A percentile compares a stretch with the other conserved stretches of the same genome.
Conservation (phyloP, 2,113 vertebrate genomes). For the Lichenostomus cassidix region DNA sequence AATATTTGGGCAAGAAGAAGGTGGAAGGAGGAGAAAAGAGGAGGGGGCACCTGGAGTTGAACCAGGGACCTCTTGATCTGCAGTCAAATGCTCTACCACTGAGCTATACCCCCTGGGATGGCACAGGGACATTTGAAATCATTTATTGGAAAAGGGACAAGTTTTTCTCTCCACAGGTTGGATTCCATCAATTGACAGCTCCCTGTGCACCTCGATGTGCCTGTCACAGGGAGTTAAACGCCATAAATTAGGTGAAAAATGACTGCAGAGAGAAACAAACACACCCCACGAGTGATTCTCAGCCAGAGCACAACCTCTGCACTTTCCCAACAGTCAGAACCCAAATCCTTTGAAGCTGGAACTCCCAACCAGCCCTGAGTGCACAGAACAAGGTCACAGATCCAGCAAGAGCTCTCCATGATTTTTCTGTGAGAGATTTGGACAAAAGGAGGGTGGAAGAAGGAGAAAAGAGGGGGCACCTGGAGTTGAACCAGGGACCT, state of each 20-base stretch:
- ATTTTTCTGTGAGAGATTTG: too few species aligned
- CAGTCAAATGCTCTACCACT: conserved; percentile 77
- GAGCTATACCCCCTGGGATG: conserved; percentile 61
- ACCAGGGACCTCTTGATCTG: conserved; percentile 77
- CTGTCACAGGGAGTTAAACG: background rate
- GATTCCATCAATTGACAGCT: too few species aligned
- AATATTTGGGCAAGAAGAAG: background rate
- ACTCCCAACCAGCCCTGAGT: background rate
- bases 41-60: conserved; percentile 71
- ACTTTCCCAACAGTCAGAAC: accelerated
- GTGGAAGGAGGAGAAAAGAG: background rate
- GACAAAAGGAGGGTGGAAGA: background rate
- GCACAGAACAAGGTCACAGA: too few species aligned
- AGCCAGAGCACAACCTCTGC: background rate
- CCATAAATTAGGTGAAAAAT: background rate
- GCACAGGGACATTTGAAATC: background rate
- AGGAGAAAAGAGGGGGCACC: conserved; percentile 45
- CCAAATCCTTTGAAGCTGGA: accelerated
- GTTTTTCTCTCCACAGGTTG: background rate
- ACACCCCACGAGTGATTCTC: accelerated
- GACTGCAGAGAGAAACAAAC: accelerated
- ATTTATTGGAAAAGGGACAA: background rate
- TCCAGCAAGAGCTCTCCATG: background rate
- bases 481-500: conserved; percentile 74
- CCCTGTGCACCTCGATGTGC: background rate